Evolutionary conservation across 1,140 invertebrate species (phyloP).

Genomic region (Eulimnadia texana): DNA sequence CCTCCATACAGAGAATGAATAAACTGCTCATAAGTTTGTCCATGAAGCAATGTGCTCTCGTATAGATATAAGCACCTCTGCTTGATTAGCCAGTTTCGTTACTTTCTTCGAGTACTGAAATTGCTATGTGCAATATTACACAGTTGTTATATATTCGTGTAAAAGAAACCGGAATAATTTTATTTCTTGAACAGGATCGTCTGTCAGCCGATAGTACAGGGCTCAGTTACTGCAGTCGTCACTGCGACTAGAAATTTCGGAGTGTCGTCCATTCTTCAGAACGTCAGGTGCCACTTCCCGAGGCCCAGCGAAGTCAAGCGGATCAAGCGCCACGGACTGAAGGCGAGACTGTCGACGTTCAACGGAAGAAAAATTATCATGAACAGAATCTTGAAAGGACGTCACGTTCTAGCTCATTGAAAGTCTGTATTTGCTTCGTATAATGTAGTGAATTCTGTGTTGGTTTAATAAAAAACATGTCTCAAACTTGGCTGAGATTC

Average conservation of each 20-base stretch:
- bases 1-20: too few species aligned
- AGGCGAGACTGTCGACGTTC: constrained; percentile 46
- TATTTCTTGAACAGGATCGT: neutral
- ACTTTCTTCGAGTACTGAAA: too few species aligned
- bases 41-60: too few species aligned
- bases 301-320: constrained; percentile 51
- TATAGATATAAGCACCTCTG: too few species aligned
- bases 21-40: too few species aligned
- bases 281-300: constrained; percentile 34
- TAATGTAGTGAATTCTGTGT: neutral
- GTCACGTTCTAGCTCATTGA: constrained; percentile 50
- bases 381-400: constrained; percentile 56
- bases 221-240: neutral
- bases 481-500: too few species aligned
- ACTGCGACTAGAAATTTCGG: neutral
- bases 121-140: too few species aligned
- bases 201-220: neutral
- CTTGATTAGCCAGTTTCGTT: too few species aligned
- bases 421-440: neutral
- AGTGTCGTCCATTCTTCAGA: neutral
- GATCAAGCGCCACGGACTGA: constrained; percentile 51
- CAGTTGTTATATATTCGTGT: too few species aligned
- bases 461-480: neutral
- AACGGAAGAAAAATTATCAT: constrained; percentile 49
- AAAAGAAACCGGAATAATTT: too few species aligned